Evolutionary conservation across 1,140 invertebrate species (phyloP).

Genomic region (Myzus persicae): DNA sequence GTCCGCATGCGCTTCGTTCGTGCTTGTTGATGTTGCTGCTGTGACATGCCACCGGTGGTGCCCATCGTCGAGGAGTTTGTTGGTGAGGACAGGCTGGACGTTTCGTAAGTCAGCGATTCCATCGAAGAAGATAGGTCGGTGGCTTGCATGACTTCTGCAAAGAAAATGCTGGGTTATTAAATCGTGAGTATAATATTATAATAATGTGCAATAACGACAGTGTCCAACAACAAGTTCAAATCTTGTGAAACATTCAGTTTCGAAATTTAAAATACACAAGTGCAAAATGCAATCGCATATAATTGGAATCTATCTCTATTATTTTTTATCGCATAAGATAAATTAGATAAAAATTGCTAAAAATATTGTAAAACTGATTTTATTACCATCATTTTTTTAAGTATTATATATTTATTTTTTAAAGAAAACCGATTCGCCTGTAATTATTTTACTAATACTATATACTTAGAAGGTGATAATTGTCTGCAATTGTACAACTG

Average conservation of each 20-base stretch:
- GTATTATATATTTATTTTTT: no score
- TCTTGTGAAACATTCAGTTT: background rate
- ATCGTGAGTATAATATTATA: background rate
- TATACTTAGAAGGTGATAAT: background rate
- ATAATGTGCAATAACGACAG: background rate
- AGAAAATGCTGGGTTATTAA: background rate
- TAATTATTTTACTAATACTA: background rate
- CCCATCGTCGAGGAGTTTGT: constrained; percentile 63
- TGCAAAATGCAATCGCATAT: background rate
- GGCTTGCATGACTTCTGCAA: constrained; percentile 75
- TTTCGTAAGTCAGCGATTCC: constrained; percentile 76
- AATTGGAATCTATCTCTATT: no score
- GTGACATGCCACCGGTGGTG: constrained; percentile 60
- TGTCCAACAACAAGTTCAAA: background rate
- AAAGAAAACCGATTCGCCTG: background rate
- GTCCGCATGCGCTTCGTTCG: constrained; percentile 91
- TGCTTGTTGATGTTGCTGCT: constrained; percentile 67
- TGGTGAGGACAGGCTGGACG: constrained; percentile 76
- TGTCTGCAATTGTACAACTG: background rate
- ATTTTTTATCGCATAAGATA: no score
- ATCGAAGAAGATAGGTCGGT: constrained; percentile 78
- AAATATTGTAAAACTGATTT: background rate
- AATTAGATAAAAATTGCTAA: background rate
- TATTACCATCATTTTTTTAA: no score
- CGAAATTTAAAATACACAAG: background rate